These are phyloP conservation scores for Lithophane leautieri DNA, from an alignment of 2,888 invertebrate genomes.

Conservation along the genomic window DNA sequence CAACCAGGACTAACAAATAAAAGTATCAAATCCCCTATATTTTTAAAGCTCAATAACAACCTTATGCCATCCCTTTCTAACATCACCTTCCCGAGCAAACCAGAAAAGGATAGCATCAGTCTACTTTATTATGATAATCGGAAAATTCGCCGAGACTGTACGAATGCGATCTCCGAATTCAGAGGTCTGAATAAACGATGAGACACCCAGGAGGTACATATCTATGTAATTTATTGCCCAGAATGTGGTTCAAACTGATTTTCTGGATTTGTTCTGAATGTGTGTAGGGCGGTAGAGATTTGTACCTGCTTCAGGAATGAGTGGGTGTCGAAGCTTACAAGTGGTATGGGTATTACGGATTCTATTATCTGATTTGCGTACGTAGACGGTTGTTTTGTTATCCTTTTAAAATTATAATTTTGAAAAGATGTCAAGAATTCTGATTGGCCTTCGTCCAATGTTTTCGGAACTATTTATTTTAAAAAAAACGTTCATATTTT, in stretches of 20 bases:
- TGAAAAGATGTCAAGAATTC: neutral
- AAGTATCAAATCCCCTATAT: conserved; percentile 61
- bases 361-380: neutral
- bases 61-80: conserved; percentile 22
- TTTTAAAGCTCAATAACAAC: conserved; percentile 62
- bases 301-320: conserved; percentile 49
- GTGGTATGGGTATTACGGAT: neutral
- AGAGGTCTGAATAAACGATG: conserved; percentile 83
- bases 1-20: conserved; percentile 56
- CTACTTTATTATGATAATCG: conserved; percentile 88
- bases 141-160: conserved; percentile 83
- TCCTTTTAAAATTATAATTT: neutral
- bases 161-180: conserved; percentile 74
- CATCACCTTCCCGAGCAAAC: neutral
- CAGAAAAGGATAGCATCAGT: conserved; percentile 67
- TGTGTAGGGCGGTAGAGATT: conserved; percentile 54
- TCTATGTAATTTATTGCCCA: conserved; percentile 74
- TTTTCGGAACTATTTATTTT: too few relatives aligned
- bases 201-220: conserved; percentile 75
- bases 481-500: too few relatives aligned
- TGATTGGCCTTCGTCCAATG: neutral
- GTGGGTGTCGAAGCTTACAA: conserved; percentile 9
- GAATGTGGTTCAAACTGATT: conserved; percentile 68
- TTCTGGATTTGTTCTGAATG: conserved; percentile 62
- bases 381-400: too few relatives aligned